Evolutionary conservation across 2,113 vertebrate species (phyloP).

Genomic region (Holacanthus passer): DNA sequence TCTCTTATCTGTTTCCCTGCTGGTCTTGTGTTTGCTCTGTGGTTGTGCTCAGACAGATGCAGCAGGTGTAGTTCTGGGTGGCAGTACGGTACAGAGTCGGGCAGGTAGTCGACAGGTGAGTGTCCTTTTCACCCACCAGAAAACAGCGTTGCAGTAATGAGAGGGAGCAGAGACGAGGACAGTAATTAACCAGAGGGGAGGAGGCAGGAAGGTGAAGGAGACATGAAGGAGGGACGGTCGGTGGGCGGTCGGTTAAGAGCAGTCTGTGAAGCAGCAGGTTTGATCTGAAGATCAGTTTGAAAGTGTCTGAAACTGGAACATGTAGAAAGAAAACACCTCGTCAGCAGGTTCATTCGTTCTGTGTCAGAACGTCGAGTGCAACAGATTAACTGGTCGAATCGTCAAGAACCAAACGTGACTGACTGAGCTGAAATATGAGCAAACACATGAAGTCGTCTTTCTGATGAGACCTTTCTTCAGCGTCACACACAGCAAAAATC

Average conservation of each 20-base stretch:
- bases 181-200: constrained; percentile 34
- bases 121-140: constrained; percentile 50
- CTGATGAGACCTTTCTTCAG: too few species aligned
- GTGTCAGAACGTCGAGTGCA: too few species aligned
- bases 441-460: too few species aligned
- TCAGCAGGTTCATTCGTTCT: too few species aligned
- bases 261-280: background rate
- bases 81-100: constrained; percentile 12
- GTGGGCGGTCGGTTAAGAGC: constrained; percentile 7
- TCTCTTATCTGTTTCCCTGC: too few species aligned
- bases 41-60: background rate
- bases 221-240: background rate
- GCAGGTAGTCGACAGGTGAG: constrained; percentile 17
- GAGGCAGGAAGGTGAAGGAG: background rate
- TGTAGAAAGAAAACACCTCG: too few species aligned
- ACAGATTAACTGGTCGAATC: too few species aligned
- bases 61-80: background rate
- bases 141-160: constrained; percentile 3
- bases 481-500: too few species aligned
- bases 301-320: too few species aligned
- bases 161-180: constrained; percentile 8
- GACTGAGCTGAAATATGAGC: too few species aligned
- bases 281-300: background rate
- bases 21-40: too few species aligned
- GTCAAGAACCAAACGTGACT: too few species aligned